Conservation (phyloP, 2,113 vertebrate genomes). For the Cricetomys ansorgei region DNA sequence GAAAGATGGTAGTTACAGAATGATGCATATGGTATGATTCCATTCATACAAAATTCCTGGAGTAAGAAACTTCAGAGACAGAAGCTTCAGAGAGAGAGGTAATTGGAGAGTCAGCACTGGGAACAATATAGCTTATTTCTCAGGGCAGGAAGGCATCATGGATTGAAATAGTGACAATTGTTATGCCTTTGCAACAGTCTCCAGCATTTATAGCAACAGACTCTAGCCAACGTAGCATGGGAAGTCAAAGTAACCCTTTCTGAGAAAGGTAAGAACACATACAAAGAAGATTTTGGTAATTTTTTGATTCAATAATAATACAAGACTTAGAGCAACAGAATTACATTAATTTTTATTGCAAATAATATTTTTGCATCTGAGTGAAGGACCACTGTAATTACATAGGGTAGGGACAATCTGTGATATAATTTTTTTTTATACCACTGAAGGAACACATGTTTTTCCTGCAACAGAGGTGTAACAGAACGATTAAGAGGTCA, state of each 20-base stretch:
- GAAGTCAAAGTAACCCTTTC: background rate
- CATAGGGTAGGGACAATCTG: background rate
- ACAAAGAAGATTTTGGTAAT: background rate
- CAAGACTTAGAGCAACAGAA: conserved; percentile 6
- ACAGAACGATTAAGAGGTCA: conserved; percentile 55
- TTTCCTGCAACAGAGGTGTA: background rate
- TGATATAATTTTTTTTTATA: background rate
- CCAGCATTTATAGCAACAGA: too few relatives aligned
- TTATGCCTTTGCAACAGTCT: background rate
- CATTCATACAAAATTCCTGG: background rate
- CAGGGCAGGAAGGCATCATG: background rate
- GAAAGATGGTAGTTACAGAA: background rate
- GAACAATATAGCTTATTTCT: background rate
- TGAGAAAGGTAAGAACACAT: background rate
- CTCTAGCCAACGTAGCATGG: background rate
- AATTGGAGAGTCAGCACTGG: background rate
- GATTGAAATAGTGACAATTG: background rate
- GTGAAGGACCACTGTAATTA: background rate
- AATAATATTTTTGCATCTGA: background rate
- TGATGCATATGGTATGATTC: background rate
- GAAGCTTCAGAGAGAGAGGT: background rate
- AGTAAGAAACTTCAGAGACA: background rate
- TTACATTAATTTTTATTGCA: background rate
- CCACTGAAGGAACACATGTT: background rate
- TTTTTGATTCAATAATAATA: background rate